phyloP scores from a whole-genome alignment of 2,888 invertebrate genomes.

The Leptinotarsa tumamoca region DNA sequence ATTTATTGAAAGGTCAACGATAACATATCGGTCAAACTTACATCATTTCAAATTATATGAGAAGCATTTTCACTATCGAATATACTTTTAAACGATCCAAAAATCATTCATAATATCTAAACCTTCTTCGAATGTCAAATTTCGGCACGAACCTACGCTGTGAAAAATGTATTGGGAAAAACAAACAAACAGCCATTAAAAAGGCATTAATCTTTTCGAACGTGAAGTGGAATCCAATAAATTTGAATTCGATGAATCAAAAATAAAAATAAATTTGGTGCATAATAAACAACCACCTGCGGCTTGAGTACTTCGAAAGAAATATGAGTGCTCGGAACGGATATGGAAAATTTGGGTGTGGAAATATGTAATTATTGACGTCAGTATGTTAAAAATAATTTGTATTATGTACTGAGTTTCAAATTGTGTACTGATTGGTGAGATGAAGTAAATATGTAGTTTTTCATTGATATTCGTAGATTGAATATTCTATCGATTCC shows the following conservation, averaged over 20 bases:
- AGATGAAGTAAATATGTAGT: background rate
- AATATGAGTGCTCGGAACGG: background rate
- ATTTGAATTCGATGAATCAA: constrained; percentile 14
- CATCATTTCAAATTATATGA: background rate
- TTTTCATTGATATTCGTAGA: background rate
- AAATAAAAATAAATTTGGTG: constrained; percentile 19
- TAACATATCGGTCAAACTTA: too few species aligned
- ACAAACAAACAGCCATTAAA: constrained; percentile 10
- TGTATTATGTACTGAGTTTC: background rate
- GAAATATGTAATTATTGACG: background rate
- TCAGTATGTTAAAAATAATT: too few species aligned
- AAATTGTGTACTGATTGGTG: background rate
- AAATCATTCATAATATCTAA: background rate
- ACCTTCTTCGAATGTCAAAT: background rate
- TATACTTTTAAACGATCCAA: background rate
- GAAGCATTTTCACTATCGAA: background rate
- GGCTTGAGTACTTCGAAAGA: constrained; percentile 4
- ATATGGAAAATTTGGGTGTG: background rate
- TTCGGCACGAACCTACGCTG: background rate
- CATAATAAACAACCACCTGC: constrained; percentile 22
- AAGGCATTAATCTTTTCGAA: constrained; percentile 9
- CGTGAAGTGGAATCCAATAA: background rate
- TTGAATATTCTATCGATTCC: too few species aligned
- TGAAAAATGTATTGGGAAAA: background rate
- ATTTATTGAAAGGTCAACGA: too few species aligned